These are phyloP conservation scores for Eulemur macaco DNA, from an alignment of 2,113 vertebrate genomes.

Conservation along the genomic window DNA sequence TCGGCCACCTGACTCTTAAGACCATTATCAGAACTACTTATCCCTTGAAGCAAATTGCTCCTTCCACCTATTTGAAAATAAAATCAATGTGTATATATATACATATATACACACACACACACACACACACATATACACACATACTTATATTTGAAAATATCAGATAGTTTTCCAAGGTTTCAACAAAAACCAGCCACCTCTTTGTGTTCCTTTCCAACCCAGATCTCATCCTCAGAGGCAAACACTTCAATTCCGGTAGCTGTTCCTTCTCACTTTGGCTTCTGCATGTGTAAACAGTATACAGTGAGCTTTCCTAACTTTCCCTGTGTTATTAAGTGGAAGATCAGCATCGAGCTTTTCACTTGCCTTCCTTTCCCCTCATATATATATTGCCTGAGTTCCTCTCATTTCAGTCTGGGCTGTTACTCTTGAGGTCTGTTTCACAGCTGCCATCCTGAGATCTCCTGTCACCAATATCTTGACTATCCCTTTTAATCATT, in stretches of 20 bases:
- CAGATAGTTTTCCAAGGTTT: neutral
- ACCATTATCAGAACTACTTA: neutral
- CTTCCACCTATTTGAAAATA: neutral
- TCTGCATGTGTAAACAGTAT: neutral
- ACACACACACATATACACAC: neutral
- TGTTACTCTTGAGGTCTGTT: neutral
- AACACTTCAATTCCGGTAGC: neutral
- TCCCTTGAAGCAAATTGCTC: neutral
- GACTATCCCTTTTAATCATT: neutral
- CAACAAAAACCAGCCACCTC: neutral
- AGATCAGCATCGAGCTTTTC: neutral
- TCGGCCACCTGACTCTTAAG: neutral
- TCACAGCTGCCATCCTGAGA: neutral
- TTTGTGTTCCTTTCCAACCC: neutral
- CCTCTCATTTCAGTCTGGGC: neutral
- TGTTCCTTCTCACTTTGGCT: neutral
- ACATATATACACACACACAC: neutral
- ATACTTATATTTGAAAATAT: neutral
- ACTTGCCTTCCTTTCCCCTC: neutral
- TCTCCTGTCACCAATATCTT: neutral
- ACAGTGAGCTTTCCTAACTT: neutral
- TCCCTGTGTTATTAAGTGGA: neutral
- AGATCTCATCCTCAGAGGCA: neutral
- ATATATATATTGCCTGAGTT: neutral
- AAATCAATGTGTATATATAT: neutral